phyloP scores from a whole-genome alignment of 2,888 invertebrate species.

The Cryptosula pallasiana region DNA sequence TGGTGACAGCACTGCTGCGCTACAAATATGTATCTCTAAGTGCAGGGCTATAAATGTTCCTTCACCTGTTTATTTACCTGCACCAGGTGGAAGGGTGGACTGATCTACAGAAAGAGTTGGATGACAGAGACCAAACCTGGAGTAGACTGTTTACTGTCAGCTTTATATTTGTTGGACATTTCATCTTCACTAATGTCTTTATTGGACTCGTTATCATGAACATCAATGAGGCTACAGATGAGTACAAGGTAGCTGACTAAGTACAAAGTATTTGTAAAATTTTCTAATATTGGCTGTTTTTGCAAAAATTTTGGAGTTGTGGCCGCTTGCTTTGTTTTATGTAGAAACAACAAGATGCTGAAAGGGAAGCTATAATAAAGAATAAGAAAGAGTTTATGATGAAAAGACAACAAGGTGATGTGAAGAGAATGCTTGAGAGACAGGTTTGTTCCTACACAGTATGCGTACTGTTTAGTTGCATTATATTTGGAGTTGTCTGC shows the following conservation, averaged over 20 bases:
- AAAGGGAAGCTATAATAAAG: constrained; percentile 29
- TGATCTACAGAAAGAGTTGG: constrained; percentile 31
- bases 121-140: constrained; percentile 25
- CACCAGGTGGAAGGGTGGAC: constrained; percentile 34
- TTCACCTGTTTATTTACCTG: too few species aligned
- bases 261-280: too few species aligned
- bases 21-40: too few species aligned
- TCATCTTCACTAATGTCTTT: constrained; percentile 36
- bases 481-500: not conserved
- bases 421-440: constrained; percentile 31
- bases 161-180: constrained; percentile 35
- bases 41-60: too few species aligned
- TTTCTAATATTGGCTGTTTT: too few species aligned
- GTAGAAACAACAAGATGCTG: constrained; percentile 29
- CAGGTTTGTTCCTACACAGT: constrained; percentile 30
- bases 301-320: too few species aligned
- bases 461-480: too few species aligned
- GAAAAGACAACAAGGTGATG: constrained; percentile 32
- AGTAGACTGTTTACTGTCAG: constrained; percentile 31
- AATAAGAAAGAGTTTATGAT: constrained; percentile 34
- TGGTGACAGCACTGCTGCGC: too few species aligned
- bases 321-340: not conserved
- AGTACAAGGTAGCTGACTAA: constrained; percentile 31
- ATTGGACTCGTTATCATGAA: constrained; percentile 37
- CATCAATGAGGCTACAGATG: constrained; percentile 34